Percentiles rank a stretch among this genome's conserved stretches.
Conservation (phyloP, 2,888 invertebrate genomes). For the Caenorhabditis doughertyi region DNA sequence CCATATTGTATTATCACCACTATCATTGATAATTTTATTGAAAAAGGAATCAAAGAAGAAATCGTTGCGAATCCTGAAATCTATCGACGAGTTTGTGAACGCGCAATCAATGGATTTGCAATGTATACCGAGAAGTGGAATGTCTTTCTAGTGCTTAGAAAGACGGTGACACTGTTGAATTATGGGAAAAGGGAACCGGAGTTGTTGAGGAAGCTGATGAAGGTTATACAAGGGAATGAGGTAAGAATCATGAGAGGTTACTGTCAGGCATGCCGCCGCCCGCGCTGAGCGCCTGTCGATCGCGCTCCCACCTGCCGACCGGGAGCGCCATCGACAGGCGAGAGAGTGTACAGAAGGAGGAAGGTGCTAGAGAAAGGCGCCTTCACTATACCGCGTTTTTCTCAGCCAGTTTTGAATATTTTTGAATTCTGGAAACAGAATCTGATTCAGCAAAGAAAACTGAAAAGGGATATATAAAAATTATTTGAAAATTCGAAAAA, state of each 20-base stretch:
- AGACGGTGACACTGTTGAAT: slow-evolving; percentile 8
- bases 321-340: no score
- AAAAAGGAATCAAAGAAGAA: background rate
- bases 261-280: no score
- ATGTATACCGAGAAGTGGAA: slow-evolving; percentile 37
- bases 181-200: background rate
- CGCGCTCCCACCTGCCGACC: no score
- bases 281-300: no score
- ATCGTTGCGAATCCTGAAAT: slow-evolving; percentile 1
- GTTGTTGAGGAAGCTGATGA: slow-evolving; percentile 6
- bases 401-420: no score
- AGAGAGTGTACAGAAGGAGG: no score
- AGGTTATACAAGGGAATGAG: slow-evolving; percentile 5
- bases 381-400: no score
- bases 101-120: slow-evolving; percentile 13
- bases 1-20: slow-evolving; percentile 23
- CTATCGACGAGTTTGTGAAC: background rate
- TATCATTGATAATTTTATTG: slow-evolving; percentile 15
- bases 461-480: no score
- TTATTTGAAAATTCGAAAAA: no score
- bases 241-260: background rate
- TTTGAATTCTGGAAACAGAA: no score
- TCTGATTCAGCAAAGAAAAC: no score
- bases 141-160: background rate
- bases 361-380: no score